phyloP scores from a whole-genome alignment of 2,888 invertebrate genomes.

The Sesia bembeciformis region DNA sequence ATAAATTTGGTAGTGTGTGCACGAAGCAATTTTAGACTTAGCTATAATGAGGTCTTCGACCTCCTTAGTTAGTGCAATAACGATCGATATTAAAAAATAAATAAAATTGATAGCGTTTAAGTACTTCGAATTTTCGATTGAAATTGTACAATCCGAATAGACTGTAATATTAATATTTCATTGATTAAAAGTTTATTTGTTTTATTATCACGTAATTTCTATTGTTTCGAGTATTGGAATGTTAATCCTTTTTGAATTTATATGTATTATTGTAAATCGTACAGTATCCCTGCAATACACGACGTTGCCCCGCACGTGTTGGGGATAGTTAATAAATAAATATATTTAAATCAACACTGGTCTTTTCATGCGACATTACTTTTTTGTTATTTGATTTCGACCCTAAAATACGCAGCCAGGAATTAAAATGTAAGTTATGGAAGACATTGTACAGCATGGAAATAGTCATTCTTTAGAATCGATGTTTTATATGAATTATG shows the following conservation, averaged over 20 bases:
- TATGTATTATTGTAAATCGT: conserved; percentile 54
- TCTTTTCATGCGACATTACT: conserved; percentile 12
- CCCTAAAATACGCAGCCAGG: conserved; percentile 35
- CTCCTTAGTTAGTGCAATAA: conserved; percentile 59
- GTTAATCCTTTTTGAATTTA: conserved; percentile 66
- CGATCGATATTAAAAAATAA: conserved; percentile 23
- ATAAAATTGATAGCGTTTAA: conserved; percentile 30
- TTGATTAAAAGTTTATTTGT: conserved; percentile 6
- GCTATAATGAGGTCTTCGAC: conserved; percentile 23
- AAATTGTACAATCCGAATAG: conserved; percentile 68
- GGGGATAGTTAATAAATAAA: conserved; percentile 66
- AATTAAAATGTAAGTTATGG: conserved; percentile 38
- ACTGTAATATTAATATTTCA: conserved; percentile 57
- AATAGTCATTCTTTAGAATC: too few species aligned
- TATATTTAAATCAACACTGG: conserved; percentile 31
- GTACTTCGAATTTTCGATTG: conserved; percentile 61
- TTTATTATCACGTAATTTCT: conserved; percentile 22
- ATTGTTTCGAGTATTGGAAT: conserved; percentile 57
- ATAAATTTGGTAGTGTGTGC: conserved; percentile 24
- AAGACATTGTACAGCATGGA: background rate
- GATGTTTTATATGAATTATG: background rate
- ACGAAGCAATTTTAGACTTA: conserved; percentile 54
- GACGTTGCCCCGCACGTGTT: conserved; percentile 35
- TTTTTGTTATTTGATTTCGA: conserved; percentile 5
- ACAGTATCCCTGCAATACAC: conserved; percentile 53